A percentile compares a stretch with the other conserved stretches of the same genome.
Evolutionary conservation across 1,140 invertebrate genomes (phyloP).

Genomic region (Oscheius sp.): DNA sequence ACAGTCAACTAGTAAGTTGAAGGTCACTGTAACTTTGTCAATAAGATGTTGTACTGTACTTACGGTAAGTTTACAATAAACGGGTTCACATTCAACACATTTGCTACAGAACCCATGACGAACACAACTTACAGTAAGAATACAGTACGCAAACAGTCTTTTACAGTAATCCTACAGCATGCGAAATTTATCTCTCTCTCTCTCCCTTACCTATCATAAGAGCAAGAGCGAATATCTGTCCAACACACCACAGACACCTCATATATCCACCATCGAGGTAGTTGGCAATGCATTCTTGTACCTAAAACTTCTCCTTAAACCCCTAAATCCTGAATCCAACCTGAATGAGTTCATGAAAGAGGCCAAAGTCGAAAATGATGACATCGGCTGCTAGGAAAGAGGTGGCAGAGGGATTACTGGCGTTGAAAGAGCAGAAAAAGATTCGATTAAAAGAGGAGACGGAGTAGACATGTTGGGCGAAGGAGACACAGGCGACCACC

Average conservation of each 20-base stretch:
- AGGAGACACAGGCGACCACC: conserved; percentile 31
- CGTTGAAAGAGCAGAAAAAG: conserved; percentile 45
- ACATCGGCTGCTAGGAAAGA: conserved; percentile 39
- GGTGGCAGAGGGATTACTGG: conserved; percentile 22
- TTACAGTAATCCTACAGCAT: no score
- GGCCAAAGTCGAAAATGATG: conserved; percentile 48
- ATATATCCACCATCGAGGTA: conserved; percentile 47
- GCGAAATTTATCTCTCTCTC: not conserved
- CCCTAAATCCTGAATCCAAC: conserved; percentile 6
- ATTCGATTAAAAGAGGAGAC: conserved; percentile 37
- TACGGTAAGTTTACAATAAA: no score
- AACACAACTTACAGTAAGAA: no score
- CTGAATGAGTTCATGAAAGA: conserved; percentile 45
- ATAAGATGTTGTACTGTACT: no score
- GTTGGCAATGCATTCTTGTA: conserved; percentile 49
- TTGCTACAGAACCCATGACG: no score
- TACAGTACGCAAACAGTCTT: no score
- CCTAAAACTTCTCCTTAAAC: conserved; percentile 18
- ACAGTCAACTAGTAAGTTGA: no score
- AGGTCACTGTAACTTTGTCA: no score
- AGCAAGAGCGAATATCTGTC: conserved; percentile 36
- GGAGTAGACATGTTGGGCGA: conserved; percentile 39
- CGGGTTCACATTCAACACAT: no score
- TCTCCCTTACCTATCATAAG: conserved; percentile 20
- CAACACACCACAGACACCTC: conserved; percentile 45